phyloP scores from a whole-genome alignment of 2,888 invertebrate genomes.

The Julus scanicus region DNA sequence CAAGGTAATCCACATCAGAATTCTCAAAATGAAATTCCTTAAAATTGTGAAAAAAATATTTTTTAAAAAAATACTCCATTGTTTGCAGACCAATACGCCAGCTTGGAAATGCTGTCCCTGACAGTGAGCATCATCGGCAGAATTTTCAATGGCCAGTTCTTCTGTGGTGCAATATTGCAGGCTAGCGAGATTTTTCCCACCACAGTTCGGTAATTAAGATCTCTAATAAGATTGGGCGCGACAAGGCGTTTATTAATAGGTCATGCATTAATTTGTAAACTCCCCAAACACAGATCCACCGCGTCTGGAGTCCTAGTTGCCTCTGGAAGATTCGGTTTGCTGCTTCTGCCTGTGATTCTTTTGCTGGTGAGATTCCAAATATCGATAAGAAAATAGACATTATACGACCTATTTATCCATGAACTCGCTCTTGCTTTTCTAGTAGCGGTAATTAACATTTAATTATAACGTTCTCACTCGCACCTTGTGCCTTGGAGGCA shows the following conservation, averaged over 20 bases:
- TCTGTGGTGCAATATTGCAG: neutral
- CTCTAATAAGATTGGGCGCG: neutral
- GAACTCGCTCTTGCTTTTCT: neutral
- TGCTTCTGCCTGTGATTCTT: slow-evolving; percentile 34
- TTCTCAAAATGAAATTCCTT: neutral
- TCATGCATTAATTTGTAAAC: neutral
- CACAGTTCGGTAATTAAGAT: slow-evolving; percentile 51
- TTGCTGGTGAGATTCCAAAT: slow-evolving; percentile 46
- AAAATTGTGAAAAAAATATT: neutral
- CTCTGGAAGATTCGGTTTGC: slow-evolving; percentile 47
- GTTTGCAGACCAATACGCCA: neutral
- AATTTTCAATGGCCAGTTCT: slow-evolving; percentile 51
- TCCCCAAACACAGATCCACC: slow-evolving; percentile 18
- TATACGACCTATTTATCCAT: neutral
- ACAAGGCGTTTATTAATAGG: neutral
- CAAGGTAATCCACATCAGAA: slow-evolving; percentile 6
- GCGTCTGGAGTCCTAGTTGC: slow-evolving; percentile 28
- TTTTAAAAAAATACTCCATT: neutral
- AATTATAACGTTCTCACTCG: neutral
- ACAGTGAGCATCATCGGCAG: slow-evolving; percentile 39
- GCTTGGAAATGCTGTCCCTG: slow-evolving; percentile 10
- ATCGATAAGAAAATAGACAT: neutral
- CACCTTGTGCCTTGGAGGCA: slow-evolving; percentile 40
- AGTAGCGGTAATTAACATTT: slow-evolving; percentile 12
- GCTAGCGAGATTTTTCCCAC: slow-evolving; percentile 50